Evolutionary conservation across 2,888 invertebrate species (phyloP).

Genomic region (Axea sp.): DNA sequence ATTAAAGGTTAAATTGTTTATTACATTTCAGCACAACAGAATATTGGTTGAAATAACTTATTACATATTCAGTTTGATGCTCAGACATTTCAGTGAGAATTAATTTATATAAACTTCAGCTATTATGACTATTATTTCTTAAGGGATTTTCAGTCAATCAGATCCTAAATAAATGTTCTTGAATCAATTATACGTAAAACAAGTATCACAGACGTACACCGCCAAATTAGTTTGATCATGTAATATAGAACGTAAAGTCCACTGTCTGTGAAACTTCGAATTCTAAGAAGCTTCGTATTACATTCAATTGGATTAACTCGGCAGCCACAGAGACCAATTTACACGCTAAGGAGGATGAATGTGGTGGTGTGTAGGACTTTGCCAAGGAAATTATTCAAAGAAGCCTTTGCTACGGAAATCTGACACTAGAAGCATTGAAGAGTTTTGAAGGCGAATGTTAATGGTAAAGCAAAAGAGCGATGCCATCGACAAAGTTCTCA

Average conservation of each 20-base stretch:
- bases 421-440: conserved; percentile 29
- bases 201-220: not conserved
- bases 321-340: conserved; percentile 24
- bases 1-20: too few relatives aligned
- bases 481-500: conserved; percentile 26
- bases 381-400: conserved; percentile 35
- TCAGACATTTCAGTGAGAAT: too few relatives aligned
- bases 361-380: conserved; percentile 18
- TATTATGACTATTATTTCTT: not conserved
- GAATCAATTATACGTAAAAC: conserved; percentile 8
- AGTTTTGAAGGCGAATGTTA: conserved; percentile 36
- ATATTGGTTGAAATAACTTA: too few relatives aligned
- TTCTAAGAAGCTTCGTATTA: conserved; percentile 33
- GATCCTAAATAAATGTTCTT: not conserved
- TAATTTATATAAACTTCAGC: too few relatives aligned
- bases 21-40: too few relatives aligned
- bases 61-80: too few relatives aligned
- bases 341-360: conserved; percentile 21
- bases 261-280: conserved; percentile 21
- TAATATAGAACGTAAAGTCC: conserved; percentile 20
- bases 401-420: conserved; percentile 27
- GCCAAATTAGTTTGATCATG: conserved; percentile 32
- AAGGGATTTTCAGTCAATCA: conserved; percentile 15
- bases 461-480: conserved; percentile 24
- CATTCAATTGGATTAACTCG: conserved; percentile 51